Evolutionary conservation across 2,113 vertebrate genomes (phyloP).

Genomic region (Syrrhaptes paradoxus): DNA sequence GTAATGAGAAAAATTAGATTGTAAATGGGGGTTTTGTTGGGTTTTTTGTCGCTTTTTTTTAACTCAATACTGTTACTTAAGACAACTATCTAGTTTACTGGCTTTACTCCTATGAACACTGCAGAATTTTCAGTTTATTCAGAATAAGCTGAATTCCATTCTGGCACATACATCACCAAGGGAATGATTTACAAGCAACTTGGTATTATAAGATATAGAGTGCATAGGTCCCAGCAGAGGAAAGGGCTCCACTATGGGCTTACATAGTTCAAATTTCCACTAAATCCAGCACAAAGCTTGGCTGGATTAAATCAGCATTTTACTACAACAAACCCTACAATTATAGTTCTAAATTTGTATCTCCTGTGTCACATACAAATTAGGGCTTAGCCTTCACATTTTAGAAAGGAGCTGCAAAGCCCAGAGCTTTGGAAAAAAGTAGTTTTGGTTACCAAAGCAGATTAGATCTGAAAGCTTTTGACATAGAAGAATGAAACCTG

Average conservation of each 20-base stretch:
- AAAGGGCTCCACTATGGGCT: neutral
- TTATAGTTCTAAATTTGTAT: neutral
- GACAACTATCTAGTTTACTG: neutral
- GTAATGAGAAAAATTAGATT: neutral
- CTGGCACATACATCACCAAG: neutral
- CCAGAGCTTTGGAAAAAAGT: neutral
- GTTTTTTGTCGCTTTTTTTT: neutral
- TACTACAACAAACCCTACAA: neutral
- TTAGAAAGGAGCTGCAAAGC: neutral
- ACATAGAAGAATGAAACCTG: neutral
- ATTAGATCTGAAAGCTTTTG: neutral
- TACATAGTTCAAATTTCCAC: neutral
- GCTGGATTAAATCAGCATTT: neutral
- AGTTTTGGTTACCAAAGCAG: neutral
- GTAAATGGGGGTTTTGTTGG: neutral
- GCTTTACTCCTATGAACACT: neutral
- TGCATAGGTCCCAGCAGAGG: neutral
- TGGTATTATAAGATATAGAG: neutral
- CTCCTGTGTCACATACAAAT: neutral
- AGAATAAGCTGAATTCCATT: neutral
- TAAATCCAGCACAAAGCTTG: neutral
- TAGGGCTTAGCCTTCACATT: neutral
- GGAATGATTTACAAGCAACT: neutral
- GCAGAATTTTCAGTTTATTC: neutral
- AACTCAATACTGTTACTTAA: neutral